Conservation (phyloP, 2,113 vertebrate species). For the Protobothrops mucrosquamatus region DNA sequence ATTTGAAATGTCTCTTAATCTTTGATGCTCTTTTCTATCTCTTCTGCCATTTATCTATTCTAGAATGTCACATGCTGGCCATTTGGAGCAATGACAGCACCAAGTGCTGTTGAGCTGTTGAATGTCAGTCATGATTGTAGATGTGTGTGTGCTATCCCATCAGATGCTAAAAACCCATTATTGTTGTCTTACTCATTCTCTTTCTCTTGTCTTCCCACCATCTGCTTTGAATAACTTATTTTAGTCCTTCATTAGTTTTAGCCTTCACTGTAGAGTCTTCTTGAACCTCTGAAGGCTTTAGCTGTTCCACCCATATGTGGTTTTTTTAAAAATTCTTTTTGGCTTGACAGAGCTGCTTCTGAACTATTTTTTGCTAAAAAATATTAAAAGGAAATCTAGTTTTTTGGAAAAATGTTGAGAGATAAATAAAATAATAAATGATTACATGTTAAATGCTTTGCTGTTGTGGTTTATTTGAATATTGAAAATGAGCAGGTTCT, state of each 20-base stretch:
- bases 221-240: constrained; percentile 16
- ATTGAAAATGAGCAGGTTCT: neutral
- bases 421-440: constrained; percentile 34
- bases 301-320: neutral
- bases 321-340: constrained; percentile 6
- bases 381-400: constrained; percentile 58
- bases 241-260: neutral
- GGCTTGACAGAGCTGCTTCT: constrained; percentile 52
- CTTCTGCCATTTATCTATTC: neutral
- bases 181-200: neutral
- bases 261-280: neutral
- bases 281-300: constrained; percentile 21
- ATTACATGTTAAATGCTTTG: neutral
- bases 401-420: constrained; percentile 46
- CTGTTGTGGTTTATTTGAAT: neutral
- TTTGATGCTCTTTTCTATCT: neutral
- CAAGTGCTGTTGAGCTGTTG: no score
- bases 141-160: no score
- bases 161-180: neutral
- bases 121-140: neutral
- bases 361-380: constrained; percentile 60
- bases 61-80: neutral
- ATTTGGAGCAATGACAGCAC: neutral
- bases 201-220: neutral
- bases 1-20: neutral